Evolutionary conservation across 2,888 invertebrate species (phyloP).

Genomic region (Malthinus seriepunctatus): DNA sequence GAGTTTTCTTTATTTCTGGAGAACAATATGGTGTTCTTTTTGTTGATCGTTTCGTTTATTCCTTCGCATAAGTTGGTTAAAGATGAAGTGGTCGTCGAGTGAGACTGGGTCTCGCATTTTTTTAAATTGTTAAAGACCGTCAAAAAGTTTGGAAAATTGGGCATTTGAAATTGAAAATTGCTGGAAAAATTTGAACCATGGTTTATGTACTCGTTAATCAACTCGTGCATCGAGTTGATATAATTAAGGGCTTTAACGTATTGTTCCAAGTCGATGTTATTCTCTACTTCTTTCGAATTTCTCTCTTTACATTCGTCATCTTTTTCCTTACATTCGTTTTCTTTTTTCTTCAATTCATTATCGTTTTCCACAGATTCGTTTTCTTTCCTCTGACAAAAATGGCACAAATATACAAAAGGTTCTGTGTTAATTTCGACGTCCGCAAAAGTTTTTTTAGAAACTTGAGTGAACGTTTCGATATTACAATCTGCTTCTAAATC

Average conservation of each 20-base stretch:
- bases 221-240: constrained; percentile 26
- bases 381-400: constrained; percentile 2
- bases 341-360: no score
- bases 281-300: neutral
- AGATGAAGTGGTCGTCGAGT: neutral
- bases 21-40: neutral
- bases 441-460: neutral
- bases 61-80: neutral
- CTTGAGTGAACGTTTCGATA: neutral
- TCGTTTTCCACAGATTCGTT: no score
- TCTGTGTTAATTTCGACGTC: constrained; percentile 14
- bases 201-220: constrained; percentile 15
- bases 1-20: no score
- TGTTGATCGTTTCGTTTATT: neutral
- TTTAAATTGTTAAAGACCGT: constrained; percentile 5
- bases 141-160: constrained; percentile 25
- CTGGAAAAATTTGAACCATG: neutral
- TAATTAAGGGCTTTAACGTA: constrained; percentile 28
- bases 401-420: constrained; percentile 9
- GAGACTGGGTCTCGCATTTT: neutral
- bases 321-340: no score
- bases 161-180: constrained; percentile 11
- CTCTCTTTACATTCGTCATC: no score
- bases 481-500: neutral
- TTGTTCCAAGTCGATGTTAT: neutral